Conservation (phyloP, 2,797 vertebrate genomes). For the Neosalanx taihuensis region DNA sequence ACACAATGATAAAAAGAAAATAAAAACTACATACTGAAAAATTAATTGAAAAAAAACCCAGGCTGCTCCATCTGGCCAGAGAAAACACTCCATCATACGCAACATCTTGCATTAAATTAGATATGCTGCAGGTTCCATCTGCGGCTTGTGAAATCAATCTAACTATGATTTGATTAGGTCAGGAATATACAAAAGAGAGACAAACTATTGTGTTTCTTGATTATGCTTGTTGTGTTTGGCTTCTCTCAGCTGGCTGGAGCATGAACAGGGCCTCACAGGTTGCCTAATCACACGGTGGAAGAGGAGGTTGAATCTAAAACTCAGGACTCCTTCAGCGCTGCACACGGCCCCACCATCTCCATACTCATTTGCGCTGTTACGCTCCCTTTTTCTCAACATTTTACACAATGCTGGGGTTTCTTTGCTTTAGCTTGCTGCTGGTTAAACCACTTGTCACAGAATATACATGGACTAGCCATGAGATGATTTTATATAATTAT, state of each 20-base stretch:
- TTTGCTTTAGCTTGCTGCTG: not conserved
- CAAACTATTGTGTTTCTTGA: slow-evolving; percentile 66
- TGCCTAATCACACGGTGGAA: slow-evolving; percentile 59
- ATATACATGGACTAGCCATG: not conserved
- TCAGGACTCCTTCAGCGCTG: slow-evolving; percentile 55
- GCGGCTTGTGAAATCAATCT: slow-evolving; percentile 73
- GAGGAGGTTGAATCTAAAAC: slow-evolving; percentile 60
- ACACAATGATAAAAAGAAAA: slow-evolving; percentile 33
- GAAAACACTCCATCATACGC: slow-evolving; percentile 68
- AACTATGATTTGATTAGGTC: slow-evolving; percentile 75
- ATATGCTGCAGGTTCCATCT: slow-evolving; percentile 74
- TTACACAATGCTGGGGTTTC: slow-evolving; percentile 2
- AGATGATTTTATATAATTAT: slow-evolving; percentile 1
- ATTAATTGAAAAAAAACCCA: slow-evolving; percentile 72
- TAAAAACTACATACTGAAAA: slow-evolving; percentile 55
- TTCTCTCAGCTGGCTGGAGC: slow-evolving; percentile 22
- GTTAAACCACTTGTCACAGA: not conserved
- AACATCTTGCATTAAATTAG: slow-evolving; percentile 64
- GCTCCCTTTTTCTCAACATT: slow-evolving; percentile 10
- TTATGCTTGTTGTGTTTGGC: slow-evolving; percentile 64
- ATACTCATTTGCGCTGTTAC: slow-evolving; percentile 44
- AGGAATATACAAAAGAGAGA: slow-evolving; percentile 58
- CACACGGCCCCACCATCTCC: slow-evolving; percentile 49
- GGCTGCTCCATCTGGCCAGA: slow-evolving; percentile 73
- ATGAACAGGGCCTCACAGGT: slow-evolving; percentile 52